Base-by-base conservation (phyloP, 2,888 invertebrate species). In the Acronicta aceris region DNA sequence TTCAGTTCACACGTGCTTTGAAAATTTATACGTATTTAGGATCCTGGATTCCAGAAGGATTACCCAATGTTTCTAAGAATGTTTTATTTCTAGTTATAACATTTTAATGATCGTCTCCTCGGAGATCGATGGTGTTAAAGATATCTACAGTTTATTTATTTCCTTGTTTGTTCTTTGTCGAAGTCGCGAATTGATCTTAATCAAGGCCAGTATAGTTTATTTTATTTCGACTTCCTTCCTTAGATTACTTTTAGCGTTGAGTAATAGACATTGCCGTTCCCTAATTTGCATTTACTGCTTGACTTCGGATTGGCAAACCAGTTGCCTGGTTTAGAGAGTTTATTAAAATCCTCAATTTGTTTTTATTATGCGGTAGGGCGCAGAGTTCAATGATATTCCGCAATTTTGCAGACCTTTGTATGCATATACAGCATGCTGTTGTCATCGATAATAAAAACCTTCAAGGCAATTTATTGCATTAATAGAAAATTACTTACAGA, bases 11-110 rank as follows among this genome's bases (percentile, higher is more conserved):
- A 76, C 75, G 78, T 72, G 69, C 65, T 76, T 79, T 69, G 71
- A 65, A 77, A 79, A 70, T 66, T 69, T 69, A 76, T 70, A 68
- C 58, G 69, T 65, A 71, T 62, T 71, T 74, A 30, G 79, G 76
- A 81, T 81, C 81, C 81, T 81, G 81, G 73, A 86, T 85, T 79
- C 83, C 79, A 74, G 53, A 68, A 66, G 49, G 65, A 64, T 81
- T 79, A 81, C 64, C 63, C 63, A 77, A 73, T 58, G 42, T 57
- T 64, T 81, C 76, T 62, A 57, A 68, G 76, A 81, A 81, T 71
- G 66, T 51, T 62, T 75, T 71, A 74, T 66, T 65, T 60, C 45
- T 65, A 30, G 42, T 64, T 27, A 66, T 76, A 69, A 73, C 71
- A 63, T 51, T 38, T 65, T 70, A 63, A 73, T 61, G 21, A 46